A percentile compares a stretch with the other conserved stretches of the same genome.
These are phyloP conservation scores for Mesembrinibis cayennensis DNA, from an alignment of 2,113 vertebrate species.

Conservation along the genomic window DNA sequence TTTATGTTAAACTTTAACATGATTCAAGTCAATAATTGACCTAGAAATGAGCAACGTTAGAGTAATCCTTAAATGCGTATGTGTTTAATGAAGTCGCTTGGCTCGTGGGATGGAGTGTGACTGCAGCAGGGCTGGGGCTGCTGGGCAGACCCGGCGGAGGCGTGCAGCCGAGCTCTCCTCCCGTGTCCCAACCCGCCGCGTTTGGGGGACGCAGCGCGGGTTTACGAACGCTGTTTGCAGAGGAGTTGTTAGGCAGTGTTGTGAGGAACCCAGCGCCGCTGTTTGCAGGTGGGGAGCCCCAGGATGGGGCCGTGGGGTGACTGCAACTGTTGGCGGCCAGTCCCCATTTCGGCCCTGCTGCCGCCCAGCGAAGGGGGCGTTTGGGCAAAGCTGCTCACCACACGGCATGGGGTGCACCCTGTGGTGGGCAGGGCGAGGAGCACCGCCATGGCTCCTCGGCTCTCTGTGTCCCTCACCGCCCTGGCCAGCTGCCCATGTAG, in stretches of 20 bases:
- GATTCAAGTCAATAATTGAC: conserved; percentile 1
- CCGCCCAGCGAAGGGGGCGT: rapidly evolving
- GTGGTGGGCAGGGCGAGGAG: not conserved
- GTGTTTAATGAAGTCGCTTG: not conserved
- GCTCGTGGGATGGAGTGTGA: not conserved
- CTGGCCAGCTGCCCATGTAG: not conserved
- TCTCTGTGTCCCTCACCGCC: not conserved
- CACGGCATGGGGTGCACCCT: not conserved
- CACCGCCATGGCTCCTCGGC: rapidly evolving
- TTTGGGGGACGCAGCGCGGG: rapidly evolving
- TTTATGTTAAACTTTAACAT: not conserved
- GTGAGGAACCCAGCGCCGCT: not conserved
- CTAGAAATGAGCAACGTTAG: not conserved
- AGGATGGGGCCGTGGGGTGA: rapidly evolving
- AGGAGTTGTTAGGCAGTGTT: not conserved
- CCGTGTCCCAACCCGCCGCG: rapidly evolving
- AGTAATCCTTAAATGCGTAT: not conserved
- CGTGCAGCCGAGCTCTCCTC: not conserved
- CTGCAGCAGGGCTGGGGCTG: not conserved
- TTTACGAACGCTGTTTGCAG: not conserved
- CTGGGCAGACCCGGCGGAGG: not conserved
- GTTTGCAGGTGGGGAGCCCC: not conserved
- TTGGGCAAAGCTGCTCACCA: not conserved
- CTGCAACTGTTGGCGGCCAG: not conserved
- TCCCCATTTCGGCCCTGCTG: not conserved